These are phyloP conservation scores for Melanostoma mellinum DNA, from an alignment of 2,888 invertebrate genomes.

Conservation along the genomic window DNA sequence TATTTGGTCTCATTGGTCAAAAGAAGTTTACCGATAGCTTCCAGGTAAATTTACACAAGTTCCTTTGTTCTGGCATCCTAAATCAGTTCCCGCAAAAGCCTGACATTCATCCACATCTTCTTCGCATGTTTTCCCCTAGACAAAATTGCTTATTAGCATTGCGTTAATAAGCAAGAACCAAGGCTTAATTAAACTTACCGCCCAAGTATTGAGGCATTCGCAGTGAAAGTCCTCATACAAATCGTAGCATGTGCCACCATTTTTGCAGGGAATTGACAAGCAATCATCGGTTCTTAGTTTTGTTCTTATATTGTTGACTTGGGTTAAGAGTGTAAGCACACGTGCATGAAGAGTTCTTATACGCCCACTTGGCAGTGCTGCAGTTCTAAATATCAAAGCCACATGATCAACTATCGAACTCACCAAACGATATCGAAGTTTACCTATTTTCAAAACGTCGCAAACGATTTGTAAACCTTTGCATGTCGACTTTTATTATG, in stretches of 20 bases:
- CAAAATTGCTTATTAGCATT: not conserved
- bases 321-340: slow-evolving; percentile 61
- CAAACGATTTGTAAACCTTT: slow-evolving; percentile 71
- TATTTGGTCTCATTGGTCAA: not conserved
- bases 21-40: slow-evolving; percentile 85
- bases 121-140: slow-evolving; percentile 88
- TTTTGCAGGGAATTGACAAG: slow-evolving; percentile 87
- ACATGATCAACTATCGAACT: not conserved
- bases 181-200: slow-evolving; percentile 74
- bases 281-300: slow-evolving; percentile 75
- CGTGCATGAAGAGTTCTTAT: slow-evolving; percentile 75
- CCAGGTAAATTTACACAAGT: slow-evolving; percentile 91
- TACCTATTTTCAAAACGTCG: slow-evolving; percentile 71
- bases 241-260: slow-evolving; percentile 92
- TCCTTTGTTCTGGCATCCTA: slow-evolving; percentile 95
- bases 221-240: slow-evolving; percentile 88
- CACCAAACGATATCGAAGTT: not conserved
- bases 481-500: slow-evolving; percentile 73
- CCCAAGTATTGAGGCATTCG: slow-evolving; percentile 88
- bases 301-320: slow-evolving; percentile 61
- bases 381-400: slow-evolving; percentile 15
- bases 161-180: not conserved
- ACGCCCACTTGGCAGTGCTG: slow-evolving; percentile 28
- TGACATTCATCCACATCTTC: slow-evolving; percentile 94
- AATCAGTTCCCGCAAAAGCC: slow-evolving; percentile 89